These are phyloP conservation scores for Strigops habroptila DNA, from an alignment of 2,113 vertebrate species.

Conservation along the genomic window DNA sequence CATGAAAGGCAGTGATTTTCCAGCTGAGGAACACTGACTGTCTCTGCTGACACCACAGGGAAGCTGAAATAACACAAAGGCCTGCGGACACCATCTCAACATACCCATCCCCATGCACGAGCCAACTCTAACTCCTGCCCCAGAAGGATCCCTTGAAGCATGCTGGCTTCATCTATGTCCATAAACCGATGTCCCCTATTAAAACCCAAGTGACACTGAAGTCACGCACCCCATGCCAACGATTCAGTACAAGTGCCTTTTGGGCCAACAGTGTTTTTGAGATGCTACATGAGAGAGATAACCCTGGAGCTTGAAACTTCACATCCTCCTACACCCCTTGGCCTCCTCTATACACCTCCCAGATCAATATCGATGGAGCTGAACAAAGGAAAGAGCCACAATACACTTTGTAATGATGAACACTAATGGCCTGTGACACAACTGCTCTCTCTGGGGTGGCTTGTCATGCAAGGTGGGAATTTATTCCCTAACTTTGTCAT, in stretches of 20 bases:
- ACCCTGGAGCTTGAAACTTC: not conserved
- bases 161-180: not conserved
- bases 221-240: not conserved
- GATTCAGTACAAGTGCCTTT: not conserved
- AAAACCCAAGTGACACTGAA: not conserved
- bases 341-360: not conserved
- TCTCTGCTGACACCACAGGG: not conserved
- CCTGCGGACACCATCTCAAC: not conserved
- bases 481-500: not conserved
- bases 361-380: not conserved
- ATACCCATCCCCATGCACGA: not conserved
- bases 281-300: not conserved
- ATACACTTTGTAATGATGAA: not conserved
- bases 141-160: not conserved
- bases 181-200: not conserved
- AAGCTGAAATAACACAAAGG: not conserved
- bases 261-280: not conserved
- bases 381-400: not conserved
- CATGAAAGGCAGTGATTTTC: not conserved
- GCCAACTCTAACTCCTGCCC: not conserved
- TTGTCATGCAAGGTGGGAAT: not conserved
- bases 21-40: not conserved
- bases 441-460: not conserved
- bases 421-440: conserved; percentile 39
- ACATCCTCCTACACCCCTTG: not conserved